A percentile compares a stretch with the other conserved stretches of the same genome.
These are phyloP conservation scores for Cataglyphis hispanica DNA, from an alignment of 1,140 invertebrate species.

Conservation along the genomic window DNA sequence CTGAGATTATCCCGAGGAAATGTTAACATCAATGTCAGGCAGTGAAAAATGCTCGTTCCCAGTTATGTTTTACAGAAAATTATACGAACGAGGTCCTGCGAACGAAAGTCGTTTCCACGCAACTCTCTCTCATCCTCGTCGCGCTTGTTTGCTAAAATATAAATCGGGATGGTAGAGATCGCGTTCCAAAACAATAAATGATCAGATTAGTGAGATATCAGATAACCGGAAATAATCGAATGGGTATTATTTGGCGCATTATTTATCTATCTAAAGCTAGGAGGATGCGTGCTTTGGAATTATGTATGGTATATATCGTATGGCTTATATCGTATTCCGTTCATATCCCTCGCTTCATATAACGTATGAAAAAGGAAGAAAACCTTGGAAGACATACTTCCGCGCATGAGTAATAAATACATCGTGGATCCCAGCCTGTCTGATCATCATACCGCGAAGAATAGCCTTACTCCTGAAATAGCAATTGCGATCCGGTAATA, in stretches of 20 bases:
- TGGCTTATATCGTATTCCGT: neutral
- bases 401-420: conserved; percentile 12
- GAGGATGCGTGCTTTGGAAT: neutral
- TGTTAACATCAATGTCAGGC: neutral
- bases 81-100: conserved; percentile 13
- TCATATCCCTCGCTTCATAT: neutral
- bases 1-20: conserved; percentile 33
- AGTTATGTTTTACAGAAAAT: conserved; percentile 38
- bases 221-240: neutral
- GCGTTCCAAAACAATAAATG: conserved; percentile 31
- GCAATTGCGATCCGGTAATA: conserved; percentile 68
- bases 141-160: conserved; percentile 64
- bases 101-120: conserved; percentile 35
- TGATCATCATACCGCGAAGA: conserved; percentile 43
- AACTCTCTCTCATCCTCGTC: conserved; percentile 30
- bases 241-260: conserved; percentile 3
- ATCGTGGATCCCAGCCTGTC: neutral
- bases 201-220: conserved; percentile 20
- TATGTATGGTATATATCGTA: neutral
- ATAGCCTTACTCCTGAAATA: conserved; percentile 61
- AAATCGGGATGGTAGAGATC: conserved; percentile 59
- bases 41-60: conserved; percentile 32
- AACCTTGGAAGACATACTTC: conserved; percentile 9
- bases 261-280: neutral
- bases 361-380: neutral